Evolutionary conservation across 1,140 invertebrate species (phyloP).

Genomic region (Aphelenchoides fujianensis): DNA sequence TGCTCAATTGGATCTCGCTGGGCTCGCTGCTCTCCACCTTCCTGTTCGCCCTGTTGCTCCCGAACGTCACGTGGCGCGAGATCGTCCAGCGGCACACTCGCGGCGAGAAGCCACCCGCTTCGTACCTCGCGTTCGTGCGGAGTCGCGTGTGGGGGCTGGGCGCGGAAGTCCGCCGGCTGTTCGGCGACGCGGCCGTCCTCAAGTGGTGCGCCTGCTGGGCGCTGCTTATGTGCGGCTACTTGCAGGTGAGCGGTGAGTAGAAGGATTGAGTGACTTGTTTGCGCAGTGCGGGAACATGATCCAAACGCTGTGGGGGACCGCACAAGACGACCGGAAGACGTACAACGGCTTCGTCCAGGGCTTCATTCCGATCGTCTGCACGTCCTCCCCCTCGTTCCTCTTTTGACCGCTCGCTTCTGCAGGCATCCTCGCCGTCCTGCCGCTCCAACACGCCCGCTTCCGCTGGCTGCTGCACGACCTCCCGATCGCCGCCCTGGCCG

Average conservation of each 20-base stretch:
- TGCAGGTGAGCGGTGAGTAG: constrained; percentile 66
- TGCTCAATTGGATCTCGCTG: constrained; percentile 73
- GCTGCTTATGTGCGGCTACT: constrained; percentile 73
- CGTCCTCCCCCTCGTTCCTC: constrained; percentile 22
- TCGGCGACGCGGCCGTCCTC: constrained; percentile 71
- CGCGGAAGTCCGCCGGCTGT: constrained; percentile 73
- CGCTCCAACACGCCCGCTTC: constrained; percentile 55
- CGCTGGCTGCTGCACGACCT: constrained; percentile 63
- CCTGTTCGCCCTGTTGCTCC: constrained; percentile 74
- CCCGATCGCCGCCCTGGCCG: constrained; percentile 69
- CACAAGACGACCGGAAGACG: constrained; percentile 61
- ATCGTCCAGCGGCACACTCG: neutral
- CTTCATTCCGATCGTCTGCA: constrained; percentile 71
- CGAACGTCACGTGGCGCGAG: constrained; percentile 64
- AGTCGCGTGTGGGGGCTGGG: constrained; percentile 64
- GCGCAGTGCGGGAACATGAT: constrained; percentile 73
- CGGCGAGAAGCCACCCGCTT: constrained; percentile 7
- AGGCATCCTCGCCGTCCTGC: constrained; percentile 50
- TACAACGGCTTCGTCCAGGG: constrained; percentile 80
- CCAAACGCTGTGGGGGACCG: constrained; percentile 74
- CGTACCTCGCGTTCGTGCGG: constrained; percentile 38
- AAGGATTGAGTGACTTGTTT: constrained; percentile 10
- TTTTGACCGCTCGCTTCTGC: no score
- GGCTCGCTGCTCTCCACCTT: constrained; percentile 71
- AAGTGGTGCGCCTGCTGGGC: constrained; percentile 86